Conservation (phyloP, 2,113 vertebrate species). For the Columba livia region DNA sequence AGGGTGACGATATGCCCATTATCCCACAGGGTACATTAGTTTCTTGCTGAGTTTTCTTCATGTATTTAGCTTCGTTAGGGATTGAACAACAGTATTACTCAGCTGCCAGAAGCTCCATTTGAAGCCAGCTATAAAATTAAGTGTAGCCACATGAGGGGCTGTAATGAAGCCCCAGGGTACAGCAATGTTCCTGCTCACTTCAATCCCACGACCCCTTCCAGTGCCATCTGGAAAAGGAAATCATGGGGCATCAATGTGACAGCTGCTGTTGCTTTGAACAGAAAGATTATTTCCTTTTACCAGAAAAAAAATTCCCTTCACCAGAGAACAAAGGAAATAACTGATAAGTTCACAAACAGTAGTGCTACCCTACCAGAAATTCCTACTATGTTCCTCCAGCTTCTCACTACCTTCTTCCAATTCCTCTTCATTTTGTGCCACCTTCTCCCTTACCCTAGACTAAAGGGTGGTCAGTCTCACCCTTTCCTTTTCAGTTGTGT, state of each 20-base stretch:
- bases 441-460: background rate
- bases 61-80: background rate
- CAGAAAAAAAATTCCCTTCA: background rate
- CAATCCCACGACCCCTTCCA: background rate
- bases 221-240: background rate
- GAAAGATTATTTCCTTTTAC: background rate
- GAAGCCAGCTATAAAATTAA: conserved; percentile 57
- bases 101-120: conserved; percentile 25
- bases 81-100: background rate
- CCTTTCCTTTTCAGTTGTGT: background rate
- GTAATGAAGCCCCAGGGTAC: conserved; percentile 10
- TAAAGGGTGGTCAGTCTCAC: background rate
- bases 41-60: background rate
- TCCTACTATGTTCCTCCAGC: background rate
- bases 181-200: background rate
- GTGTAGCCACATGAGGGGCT: background rate
- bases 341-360: background rate
- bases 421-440: background rate
- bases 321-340: background rate
- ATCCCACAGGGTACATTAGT: background rate
- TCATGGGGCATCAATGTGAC: background rate
- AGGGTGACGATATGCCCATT: background rate
- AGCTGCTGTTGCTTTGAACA: background rate
- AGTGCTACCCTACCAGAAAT: background rate
- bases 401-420: background rate